Evolutionary conservation across 2,888 invertebrate genomes (phyloP).

Genomic region (Lepeophtheirus nordmannii): DNA sequence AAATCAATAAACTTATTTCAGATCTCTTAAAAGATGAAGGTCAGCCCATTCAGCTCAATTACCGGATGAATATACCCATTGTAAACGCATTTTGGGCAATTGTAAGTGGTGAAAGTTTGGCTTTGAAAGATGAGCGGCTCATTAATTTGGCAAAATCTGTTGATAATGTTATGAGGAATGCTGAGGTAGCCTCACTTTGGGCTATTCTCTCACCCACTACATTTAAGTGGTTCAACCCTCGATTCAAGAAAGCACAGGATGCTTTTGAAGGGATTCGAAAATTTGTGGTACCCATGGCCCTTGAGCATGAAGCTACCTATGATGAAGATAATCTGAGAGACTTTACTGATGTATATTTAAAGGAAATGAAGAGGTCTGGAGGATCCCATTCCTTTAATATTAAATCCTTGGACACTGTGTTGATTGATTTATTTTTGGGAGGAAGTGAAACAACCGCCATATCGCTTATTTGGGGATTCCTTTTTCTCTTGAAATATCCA

Average conservation of each 20-base stretch:
- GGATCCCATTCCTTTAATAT: constrained; percentile 6
- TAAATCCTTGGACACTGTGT: background rate
- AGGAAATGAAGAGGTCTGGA: constrained; percentile 24
- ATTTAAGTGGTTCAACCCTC: constrained; percentile 7
- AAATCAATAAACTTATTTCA: constrained; percentile 6
- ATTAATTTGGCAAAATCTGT: constrained; percentile 1
- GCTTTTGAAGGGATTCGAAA: background rate
- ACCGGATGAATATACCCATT: constrained; percentile 13
- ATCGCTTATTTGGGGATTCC: constrained; percentile 24
- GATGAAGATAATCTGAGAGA: constrained; percentile 24
- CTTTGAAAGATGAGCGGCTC: constrained; percentile 1
- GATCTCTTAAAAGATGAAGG: constrained; percentile 6
- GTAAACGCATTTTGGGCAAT: constrained; percentile 23
- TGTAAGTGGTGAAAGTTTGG: constrained; percentile 18
- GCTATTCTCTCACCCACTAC: background rate
- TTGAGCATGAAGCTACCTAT: background rate
- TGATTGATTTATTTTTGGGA: constrained; percentile 20
- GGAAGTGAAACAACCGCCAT: constrained; percentile 24
- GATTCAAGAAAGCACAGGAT: constrained; percentile 7
- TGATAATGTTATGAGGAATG: background rate
- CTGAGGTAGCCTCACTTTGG: constrained; percentile 17
- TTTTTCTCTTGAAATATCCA: constrained; percentile 19
- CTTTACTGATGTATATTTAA: constrained; percentile 27
- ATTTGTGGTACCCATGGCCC: background rate
- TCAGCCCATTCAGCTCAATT: constrained; percentile 10